These are phyloP conservation scores for Periphyllus acericola DNA, from an alignment of 2,888 invertebrate species.

Conservation along the genomic window DNA sequence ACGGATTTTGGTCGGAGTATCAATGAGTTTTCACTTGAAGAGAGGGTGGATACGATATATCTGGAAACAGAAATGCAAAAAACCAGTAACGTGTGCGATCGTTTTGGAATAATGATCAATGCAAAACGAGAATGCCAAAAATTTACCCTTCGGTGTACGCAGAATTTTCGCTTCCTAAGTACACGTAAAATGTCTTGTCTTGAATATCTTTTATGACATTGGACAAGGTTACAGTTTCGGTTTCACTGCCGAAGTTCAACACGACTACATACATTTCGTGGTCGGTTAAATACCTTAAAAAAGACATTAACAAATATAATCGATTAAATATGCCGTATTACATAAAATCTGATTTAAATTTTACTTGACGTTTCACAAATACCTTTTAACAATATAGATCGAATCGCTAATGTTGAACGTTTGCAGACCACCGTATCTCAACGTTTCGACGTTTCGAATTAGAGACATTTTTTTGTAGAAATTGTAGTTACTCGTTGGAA, in stretches of 20 bases:
- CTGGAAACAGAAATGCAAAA: constrained; percentile 2
- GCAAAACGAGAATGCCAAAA: background rate
- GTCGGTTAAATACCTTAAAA: constrained; percentile 8
- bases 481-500: constrained; percentile 52
- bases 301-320: no score
- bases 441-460: constrained; percentile 22
- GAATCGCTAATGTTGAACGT: constrained; percentile 17
- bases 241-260: constrained; percentile 57
- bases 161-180: constrained; percentile 49
- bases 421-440: constrained; percentile 29
- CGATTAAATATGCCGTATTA: no score
- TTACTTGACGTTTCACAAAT: background rate
- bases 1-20: constrained; percentile 18
- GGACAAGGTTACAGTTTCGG: constrained; percentile 8
- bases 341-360: no score
- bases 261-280: constrained; percentile 34
- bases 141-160: constrained; percentile 39
- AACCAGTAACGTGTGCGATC: no score
- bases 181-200: background rate
- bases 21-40: background rate
- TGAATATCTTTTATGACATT: background rate
- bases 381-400: constrained; percentile 53
- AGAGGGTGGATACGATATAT: background rate
- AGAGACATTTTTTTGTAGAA: constrained; percentile 51
- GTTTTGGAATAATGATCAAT: background rate